Evolutionary conservation across 2,797 vertebrate genomes (phyloP), one percentile per base, ranked within the genome.

Genomic region (Ctenosaura bakeri): DNA sequence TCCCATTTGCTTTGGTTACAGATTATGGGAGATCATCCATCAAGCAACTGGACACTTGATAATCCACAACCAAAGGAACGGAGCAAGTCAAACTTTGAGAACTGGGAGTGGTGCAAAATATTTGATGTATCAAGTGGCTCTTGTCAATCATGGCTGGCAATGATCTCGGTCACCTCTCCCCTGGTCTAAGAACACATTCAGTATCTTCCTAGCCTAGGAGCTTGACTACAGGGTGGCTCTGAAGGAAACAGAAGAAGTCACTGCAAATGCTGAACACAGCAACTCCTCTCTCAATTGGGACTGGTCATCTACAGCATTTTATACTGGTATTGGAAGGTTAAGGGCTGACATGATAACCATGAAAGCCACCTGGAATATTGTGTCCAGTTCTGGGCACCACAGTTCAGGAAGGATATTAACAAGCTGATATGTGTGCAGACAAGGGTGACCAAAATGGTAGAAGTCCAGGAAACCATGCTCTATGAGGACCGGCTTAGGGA

Each of bases 1-100:
- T 90, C 9, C 18, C 14, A 54, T 46, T 91, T 88, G 80, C 74
- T 92, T 93, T 64, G 85, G 85, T 89, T 93, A 90, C 91, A 83
- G 86, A 93, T 91, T 56, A 38, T 8, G 42, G 4, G 16, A 83
- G 88, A 89, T 79, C 87, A 64, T 87, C 92, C 91, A 62, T 78
- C 93, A 83, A 91, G 85, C 88, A 81, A 35, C 73, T 2, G 16
- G 83, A 79, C 46, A 85, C 71, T 64, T 52, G 42, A 80, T 93
- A 92, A 95, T 90, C 89, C 88, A 87, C 1, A 1, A 83, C n/a
- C 87, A 88, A 91, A 92, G 0, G 89, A 54, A 54, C 10, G 26
- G 10, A 4, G 42, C 92, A 46, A 88, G 89, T 86, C 71, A 26
- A 0, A 66, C 90, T 56, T 83, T 89, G 81, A 82, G 20, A 93